Evolutionary conservation across 2,113 vertebrate species (phyloP).

Genomic region (Mungos mungo): DNA sequence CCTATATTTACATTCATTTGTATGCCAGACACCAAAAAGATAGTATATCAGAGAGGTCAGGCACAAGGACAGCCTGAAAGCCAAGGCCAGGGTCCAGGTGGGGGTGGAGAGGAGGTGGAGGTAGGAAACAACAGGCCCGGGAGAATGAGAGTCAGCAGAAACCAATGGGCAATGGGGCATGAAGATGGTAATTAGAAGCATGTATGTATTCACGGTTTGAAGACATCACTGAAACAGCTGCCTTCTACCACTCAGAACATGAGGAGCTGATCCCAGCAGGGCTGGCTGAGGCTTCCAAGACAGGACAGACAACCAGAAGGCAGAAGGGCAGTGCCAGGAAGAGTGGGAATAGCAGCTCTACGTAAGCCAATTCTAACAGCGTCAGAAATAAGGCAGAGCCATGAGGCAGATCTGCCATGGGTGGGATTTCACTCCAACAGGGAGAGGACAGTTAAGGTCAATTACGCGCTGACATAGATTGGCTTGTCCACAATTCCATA

Average conservation of each 20-base stretch:
- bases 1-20: neutral
- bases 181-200: neutral
- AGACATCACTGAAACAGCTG: neutral
- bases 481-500: neutral
- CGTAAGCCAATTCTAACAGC: neutral
- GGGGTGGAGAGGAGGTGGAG: no score
- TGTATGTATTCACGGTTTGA: neutral
- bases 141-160: neutral
- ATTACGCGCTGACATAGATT: neutral
- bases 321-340: neutral
- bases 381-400: neutral
- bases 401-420: neutral
- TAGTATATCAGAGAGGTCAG: neutral
- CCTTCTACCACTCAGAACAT: neutral
- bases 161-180: neutral
- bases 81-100: neutral
- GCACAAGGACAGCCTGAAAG: neutral
- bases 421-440: neutral
- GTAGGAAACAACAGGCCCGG: neutral
- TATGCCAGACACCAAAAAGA: neutral
- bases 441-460: neutral
- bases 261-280: neutral
- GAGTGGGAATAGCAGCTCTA: neutral
- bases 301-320: neutral
- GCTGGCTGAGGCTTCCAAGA: neutral